These are phyloP conservation scores for Dermolepida albohirtum DNA, from an alignment of 2,888 invertebrate genomes.

Conservation along the genomic window DNA sequence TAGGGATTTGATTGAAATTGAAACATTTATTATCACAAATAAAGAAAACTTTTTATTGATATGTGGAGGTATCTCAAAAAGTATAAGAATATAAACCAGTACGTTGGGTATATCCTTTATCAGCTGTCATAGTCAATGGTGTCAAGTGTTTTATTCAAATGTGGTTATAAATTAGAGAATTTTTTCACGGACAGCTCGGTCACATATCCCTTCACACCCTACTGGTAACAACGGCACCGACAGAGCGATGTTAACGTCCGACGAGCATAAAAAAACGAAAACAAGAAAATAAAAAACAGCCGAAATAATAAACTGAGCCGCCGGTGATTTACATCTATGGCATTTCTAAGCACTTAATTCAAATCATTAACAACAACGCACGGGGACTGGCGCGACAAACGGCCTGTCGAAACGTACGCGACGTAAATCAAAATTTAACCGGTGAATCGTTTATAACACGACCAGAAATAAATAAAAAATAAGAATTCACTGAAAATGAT, in stretches of 20 bases:
- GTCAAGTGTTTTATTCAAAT: slow-evolving; percentile 16
- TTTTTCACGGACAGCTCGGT: not conserved
- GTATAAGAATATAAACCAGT: too few species aligned
- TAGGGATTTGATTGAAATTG: too few species aligned
- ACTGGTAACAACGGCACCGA: not conserved
- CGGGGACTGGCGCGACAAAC: slow-evolving; percentile 27
- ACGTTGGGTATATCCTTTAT: not conserved
- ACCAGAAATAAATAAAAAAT: slow-evolving; percentile 30
- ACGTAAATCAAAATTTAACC: slow-evolving; percentile 39
- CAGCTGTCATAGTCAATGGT: slow-evolving; percentile 6
- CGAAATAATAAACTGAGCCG: slow-evolving; percentile 29
- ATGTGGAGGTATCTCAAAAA: too few species aligned
- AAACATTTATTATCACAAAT: too few species aligned
- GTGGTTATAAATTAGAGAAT: slow-evolving; percentile 14
- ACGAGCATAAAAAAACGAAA: slow-evolving; percentile 12
- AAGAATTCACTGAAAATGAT: slow-evolving; percentile 12
- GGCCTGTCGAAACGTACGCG: slow-evolving; percentile 31
- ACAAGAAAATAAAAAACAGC: slow-evolving; percentile 18
- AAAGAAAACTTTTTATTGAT: too few species aligned
- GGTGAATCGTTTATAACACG: slow-evolving; percentile 38
- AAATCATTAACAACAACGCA: slow-evolving; percentile 24
- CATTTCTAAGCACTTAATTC: slow-evolving; percentile 34
- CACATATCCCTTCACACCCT: slow-evolving; percentile 3
- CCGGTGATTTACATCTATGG: slow-evolving; percentile 32
- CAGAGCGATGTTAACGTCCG: slow-evolving; percentile 17